Conservation (phyloP, 1,140 invertebrate genomes). For the Heliothis subflexa region DNA sequence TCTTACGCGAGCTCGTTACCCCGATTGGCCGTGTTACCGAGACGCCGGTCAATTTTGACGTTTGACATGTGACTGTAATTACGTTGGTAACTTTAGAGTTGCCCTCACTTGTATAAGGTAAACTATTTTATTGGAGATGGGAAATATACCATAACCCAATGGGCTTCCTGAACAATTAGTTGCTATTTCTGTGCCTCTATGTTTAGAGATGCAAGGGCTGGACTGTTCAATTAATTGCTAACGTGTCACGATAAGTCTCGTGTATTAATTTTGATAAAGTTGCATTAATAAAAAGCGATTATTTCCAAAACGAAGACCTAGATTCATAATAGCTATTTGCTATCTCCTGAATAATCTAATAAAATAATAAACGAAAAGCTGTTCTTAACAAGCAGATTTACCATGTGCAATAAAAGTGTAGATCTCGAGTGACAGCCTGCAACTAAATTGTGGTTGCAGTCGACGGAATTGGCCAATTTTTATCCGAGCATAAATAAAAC, state of each 20-base stretch:
- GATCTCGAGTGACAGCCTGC: slow-evolving; percentile 54
- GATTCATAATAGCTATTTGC: too few species aligned
- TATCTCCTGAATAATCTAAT: too few species aligned
- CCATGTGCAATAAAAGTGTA: slow-evolving; percentile 46
- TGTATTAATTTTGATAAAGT: too few species aligned
- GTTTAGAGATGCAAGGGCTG: too few species aligned
- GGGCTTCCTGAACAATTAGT: too few species aligned
- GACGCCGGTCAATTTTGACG: slow-evolving; percentile 44
- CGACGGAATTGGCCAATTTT: slow-evolving; percentile 73
- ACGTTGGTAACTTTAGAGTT: slow-evolving; percentile 42
- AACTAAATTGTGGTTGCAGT: slow-evolving; percentile 67
- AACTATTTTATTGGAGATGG: not conserved
- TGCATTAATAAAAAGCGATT: too few species aligned
- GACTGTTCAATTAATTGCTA: too few species aligned
- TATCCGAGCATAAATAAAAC: slow-evolving; percentile 67
- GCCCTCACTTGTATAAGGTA: not conserved
- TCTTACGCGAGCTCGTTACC: slow-evolving; percentile 60
- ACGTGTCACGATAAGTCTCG: too few species aligned
- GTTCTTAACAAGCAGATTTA: slow-evolving; percentile 46
- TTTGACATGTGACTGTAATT: slow-evolving; percentile 47
- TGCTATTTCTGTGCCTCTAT: too few species aligned
- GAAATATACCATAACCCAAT: too few species aligned
- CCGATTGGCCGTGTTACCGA: slow-evolving; percentile 48
- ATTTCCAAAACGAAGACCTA: too few species aligned
- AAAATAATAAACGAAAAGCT: not conserved